These are phyloP conservation scores for Micrasema longulum DNA, from an alignment of 1,140 invertebrate genomes.

Conservation along the genomic window DNA sequence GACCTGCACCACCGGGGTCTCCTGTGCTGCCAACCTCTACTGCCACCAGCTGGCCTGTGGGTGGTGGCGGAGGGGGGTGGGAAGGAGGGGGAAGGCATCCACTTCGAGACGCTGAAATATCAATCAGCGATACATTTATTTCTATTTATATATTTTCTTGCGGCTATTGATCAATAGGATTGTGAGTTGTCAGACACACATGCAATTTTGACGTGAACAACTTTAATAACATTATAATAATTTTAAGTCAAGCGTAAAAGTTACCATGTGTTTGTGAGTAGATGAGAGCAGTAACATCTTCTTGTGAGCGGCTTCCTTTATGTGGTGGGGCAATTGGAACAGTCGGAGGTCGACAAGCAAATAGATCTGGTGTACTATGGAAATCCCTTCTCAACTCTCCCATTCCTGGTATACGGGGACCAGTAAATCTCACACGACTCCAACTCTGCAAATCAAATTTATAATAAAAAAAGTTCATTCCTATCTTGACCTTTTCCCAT, in stretches of 20 bases:
- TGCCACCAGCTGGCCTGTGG: slow-evolving; percentile 81
- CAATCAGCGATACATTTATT: too few relatives aligned
- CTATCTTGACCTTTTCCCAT: too few relatives aligned
- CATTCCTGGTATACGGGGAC: slow-evolving; percentile 62
- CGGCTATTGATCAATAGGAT: too few relatives aligned
- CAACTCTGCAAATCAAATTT: slow-evolving; percentile 58
- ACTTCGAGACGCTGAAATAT: slow-evolving; percentile 53
- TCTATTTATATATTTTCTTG: too few relatives aligned
- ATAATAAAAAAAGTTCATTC: too few relatives aligned
- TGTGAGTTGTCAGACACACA: too few relatives aligned
- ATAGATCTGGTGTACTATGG: slow-evolving; percentile 89
- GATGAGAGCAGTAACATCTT: slow-evolving; percentile 74
- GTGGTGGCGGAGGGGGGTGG: slow-evolving; percentile 75
- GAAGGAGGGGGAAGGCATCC: slow-evolving; percentile 75
- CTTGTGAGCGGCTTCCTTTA: slow-evolving; percentile 79
- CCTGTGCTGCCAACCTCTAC: slow-evolving; percentile 71
- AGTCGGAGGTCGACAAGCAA: slow-evolving; percentile 61
- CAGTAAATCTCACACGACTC: slow-evolving; percentile 69
- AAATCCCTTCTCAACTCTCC: slow-evolving; percentile 83
- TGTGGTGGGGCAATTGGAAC: slow-evolving; percentile 40
- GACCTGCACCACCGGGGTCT: slow-evolving; percentile 54
- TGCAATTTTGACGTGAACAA: too few relatives aligned
- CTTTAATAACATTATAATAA: too few relatives aligned
- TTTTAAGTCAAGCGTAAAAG: too few relatives aligned
- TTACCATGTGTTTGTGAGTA: slow-evolving; percentile 44